Conservation (phyloP, 2,113 vertebrate genomes). For the Oncorhynchus nerka region DNA sequence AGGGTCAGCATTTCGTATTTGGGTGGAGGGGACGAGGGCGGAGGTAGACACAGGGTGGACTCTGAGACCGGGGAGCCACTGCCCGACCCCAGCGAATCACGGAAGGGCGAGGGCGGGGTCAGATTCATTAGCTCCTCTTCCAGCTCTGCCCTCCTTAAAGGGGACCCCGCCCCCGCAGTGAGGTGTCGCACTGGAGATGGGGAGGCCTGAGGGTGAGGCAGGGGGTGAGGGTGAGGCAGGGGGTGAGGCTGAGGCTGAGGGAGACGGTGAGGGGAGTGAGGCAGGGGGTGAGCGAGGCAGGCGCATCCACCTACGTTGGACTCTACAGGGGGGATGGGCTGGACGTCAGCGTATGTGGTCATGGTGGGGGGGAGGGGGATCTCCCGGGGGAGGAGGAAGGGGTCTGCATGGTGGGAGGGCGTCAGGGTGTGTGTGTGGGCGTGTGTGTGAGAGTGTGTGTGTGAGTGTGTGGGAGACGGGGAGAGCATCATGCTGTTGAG, state of each 20-base stretch:
- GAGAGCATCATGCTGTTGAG: conserved; percentile 97
- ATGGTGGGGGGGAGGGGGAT: conserved; percentile 74
- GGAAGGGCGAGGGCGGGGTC: conserved; percentile 96
- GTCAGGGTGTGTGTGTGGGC: conserved; percentile 62
- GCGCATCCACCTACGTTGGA: conserved; percentile 69
- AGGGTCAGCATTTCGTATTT: conserved; percentile 90
- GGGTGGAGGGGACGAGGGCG: conserved; percentile 85
- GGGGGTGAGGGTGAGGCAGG: neutral
- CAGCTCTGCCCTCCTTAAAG: conserved; percentile 75
- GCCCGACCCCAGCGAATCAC: conserved; percentile 90
- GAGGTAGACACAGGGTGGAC: conserved; percentile 76
- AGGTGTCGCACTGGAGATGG: conserved; percentile 59
- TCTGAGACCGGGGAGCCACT: conserved; percentile 84
- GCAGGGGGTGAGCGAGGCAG: conserved; percentile 48
- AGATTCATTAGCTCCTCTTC: conserved; percentile 92
- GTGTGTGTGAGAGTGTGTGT: conserved; percentile 52
- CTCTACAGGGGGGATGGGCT: conserved; percentile 86
- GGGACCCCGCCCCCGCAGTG: conserved; percentile 66
- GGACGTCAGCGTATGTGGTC: conserved; percentile 94
- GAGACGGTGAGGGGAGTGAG: conserved; percentile 6
- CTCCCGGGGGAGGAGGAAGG: conserved; percentile 88
- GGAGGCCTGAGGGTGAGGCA: conserved; percentile 52
- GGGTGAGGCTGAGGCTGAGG: conserved; percentile 27
- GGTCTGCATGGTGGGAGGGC: conserved; percentile 74
- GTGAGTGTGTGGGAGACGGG: conserved; percentile 45